Conservation (phyloP, 2,888 invertebrate genomes). For the Scaptomyza caliginosa region DNA sequence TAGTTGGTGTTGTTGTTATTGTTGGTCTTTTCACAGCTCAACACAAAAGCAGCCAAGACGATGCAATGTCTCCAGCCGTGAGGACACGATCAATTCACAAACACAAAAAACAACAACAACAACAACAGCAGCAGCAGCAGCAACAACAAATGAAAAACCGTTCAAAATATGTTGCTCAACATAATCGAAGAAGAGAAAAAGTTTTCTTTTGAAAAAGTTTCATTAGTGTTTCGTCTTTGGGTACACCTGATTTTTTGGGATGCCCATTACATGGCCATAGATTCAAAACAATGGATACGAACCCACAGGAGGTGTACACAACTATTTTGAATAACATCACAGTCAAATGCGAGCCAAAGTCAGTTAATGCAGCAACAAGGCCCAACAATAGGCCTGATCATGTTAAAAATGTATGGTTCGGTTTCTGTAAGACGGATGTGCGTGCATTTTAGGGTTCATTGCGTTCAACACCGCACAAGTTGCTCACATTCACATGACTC, state of each 20-base stretch:
- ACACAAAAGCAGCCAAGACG: conserved; percentile 63
- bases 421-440: conserved; percentile 60
- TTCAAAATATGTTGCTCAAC: conserved; percentile 51
- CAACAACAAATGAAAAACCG: conserved; percentile 47
- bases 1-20: conserved; percentile 42
- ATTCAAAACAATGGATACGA: conserved; percentile 45
- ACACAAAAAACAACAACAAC: conserved; percentile 1
- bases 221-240: conserved; percentile 56
- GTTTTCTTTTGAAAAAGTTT: conserved; percentile 57
- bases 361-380: conserved; percentile 13
- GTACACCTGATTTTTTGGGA: conserved; percentile 64
- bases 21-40: conserved; percentile 70
- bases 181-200: conserved; percentile 33
- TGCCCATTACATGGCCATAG: conserved; percentile 21
- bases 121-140: conserved; percentile 20
- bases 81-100: conserved; percentile 65
- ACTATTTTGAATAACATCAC: conserved; percentile 61
- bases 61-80: conserved; percentile 72
- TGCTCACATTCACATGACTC: conserved; percentile 75
- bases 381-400: conserved; percentile 42
- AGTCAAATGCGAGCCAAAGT: conserved; percentile 21
- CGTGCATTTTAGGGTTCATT: conserved; percentile 75
- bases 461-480: conserved; percentile 69
- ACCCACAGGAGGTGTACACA: conserved; percentile 65
- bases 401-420: conserved; percentile 39